Evolutionary conservation across 2,888 invertebrate genomes (phyloP).

Genomic region (Dendrolimus pini): DNA sequence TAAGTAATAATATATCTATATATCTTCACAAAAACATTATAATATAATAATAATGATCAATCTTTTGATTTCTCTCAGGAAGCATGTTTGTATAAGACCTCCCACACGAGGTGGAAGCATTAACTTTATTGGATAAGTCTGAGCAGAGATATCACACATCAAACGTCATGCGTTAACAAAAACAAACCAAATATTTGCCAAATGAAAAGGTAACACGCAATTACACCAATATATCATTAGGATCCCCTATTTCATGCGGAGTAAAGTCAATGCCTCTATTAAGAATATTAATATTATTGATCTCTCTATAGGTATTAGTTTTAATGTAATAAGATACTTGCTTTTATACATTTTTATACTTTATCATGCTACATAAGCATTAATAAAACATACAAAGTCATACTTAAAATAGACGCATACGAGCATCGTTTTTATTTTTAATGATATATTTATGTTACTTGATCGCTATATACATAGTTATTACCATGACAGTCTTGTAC

Average conservation of each 20-base stretch:
- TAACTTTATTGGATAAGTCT: slow-evolving; percentile 70
- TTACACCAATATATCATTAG: slow-evolving; percentile 38
- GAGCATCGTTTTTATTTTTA: too few relatives aligned
- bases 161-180: slow-evolving; percentile 36
- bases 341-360: too few relatives aligned
- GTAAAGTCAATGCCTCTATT: neutral
- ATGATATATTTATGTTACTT: too few relatives aligned
- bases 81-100: slow-evolving; percentile 3
- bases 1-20: too few relatives aligned
- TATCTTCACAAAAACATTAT: neutral
- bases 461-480: too few relatives aligned
- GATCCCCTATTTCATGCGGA: slow-evolving; percentile 7
- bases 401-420: too few relatives aligned
- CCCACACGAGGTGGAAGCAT: slow-evolving; percentile 27
- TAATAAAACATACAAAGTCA: too few relatives aligned
- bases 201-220: slow-evolving; percentile 45
- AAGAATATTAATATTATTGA: neutral
- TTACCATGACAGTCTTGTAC: too few relatives aligned
- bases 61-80: neutral
- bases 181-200: slow-evolving; percentile 46
- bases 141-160: slow-evolving; percentile 44
- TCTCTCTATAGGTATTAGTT: too few relatives aligned
- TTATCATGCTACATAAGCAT: too few relatives aligned
- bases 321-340: too few relatives aligned
- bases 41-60: neutral